Percentiles rank a stretch among this genome's conserved stretches.
These are phyloP conservation scores for Stratiomys singularior DNA, from an alignment of 2,888 invertebrate genomes.

Conservation along the genomic window DNA sequence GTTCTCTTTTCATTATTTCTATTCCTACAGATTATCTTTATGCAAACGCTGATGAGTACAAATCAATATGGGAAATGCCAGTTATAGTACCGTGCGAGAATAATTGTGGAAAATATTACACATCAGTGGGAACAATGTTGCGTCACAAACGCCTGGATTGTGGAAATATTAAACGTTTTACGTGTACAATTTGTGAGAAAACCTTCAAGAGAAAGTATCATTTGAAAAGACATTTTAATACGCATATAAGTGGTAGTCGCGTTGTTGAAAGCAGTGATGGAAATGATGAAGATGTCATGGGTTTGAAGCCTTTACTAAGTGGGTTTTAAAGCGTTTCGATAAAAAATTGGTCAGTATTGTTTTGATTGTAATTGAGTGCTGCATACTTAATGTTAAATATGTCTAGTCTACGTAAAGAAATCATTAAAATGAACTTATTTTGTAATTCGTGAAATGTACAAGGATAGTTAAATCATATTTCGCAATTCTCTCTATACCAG, in stretches of 20 bases:
- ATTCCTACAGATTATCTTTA: constrained; percentile 25
- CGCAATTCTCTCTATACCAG: too few species aligned
- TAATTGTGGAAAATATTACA: constrained; percentile 67
- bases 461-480: too few species aligned
- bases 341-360: neutral
- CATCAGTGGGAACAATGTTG: constrained; percentile 57
- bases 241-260: constrained; percentile 54
- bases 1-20: constrained; percentile 13
- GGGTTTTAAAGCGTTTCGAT: constrained; percentile 27
- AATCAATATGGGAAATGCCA: constrained; percentile 27
- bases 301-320: constrained; percentile 29
- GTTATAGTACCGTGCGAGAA: constrained; percentile 57
- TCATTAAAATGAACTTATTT: too few species aligned
- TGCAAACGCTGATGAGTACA: neutral
- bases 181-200: constrained; percentile 59
- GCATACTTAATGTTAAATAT: too few species aligned
- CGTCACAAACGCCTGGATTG: constrained; percentile 60
- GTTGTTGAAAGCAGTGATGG: neutral
- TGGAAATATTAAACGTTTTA: constrained; percentile 58
- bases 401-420: too few species aligned
- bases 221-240: constrained; percentile 60
- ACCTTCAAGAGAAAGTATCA: constrained; percentile 59
- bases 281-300: constrained; percentile 15
- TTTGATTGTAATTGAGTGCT: neutral
- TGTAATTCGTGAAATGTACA: too few species aligned